phyloP scores from a whole-genome alignment of 2,113 vertebrate genomes.

The Sinocyclocheilus grahami region DNA sequence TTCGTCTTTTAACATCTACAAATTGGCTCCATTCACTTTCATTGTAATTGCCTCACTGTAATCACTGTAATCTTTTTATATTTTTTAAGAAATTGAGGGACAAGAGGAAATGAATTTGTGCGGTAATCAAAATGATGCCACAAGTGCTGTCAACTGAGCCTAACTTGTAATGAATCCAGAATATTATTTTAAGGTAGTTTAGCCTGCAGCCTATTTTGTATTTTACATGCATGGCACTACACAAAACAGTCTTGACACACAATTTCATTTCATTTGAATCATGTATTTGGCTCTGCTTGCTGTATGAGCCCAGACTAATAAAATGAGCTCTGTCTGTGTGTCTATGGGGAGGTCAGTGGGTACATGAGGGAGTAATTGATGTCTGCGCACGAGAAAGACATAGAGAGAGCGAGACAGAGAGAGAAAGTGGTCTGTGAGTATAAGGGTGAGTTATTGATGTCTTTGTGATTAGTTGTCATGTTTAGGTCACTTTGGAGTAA shows the following conservation, averaged over 20 bases:
- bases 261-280: slow-evolving; percentile 17
- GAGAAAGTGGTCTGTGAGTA: neutral
- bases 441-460: slow-evolving; percentile 31
- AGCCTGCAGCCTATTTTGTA: neutral
- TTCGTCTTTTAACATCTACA: too few species aligned
- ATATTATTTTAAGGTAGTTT: neutral
- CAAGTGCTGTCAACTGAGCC: neutral
- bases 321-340: slow-evolving; percentile 34
- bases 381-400: slow-evolving; percentile 7
- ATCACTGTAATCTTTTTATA: too few species aligned
- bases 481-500: slow-evolving; percentile 37
- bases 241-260: slow-evolving; percentile 1
- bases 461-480: slow-evolving; percentile 35
- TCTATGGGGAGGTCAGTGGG: slow-evolving; percentile 30
- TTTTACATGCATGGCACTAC: neutral
- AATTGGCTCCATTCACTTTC: too few species aligned
- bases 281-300: slow-evolving; percentile 22
- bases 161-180: neutral
- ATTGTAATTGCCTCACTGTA: too few species aligned
- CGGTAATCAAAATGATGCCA: neutral
- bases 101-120: neutral
- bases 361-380: slow-evolving; percentile 31
- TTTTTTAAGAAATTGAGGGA: too few species aligned
- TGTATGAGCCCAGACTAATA: slow-evolving; percentile 32
- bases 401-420: slow-evolving; percentile 18